These are phyloP conservation scores for Onychostoma macrolepis DNA, from an alignment of 2,113 vertebrate genomes.

Conservation along the genomic window DNA sequence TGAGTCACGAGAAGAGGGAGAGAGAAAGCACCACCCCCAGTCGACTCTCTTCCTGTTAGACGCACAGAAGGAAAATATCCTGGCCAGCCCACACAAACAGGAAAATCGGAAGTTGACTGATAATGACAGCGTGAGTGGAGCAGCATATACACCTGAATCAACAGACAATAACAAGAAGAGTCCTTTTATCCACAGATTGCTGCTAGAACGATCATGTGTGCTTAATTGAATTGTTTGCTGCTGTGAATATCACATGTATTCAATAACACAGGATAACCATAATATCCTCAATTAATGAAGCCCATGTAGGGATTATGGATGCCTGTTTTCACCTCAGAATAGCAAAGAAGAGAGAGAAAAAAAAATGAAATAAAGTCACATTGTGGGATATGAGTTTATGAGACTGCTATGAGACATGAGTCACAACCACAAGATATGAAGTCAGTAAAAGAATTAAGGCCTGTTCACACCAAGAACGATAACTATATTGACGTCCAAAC, in stretches of 20 bases:
- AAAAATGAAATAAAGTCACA: background rate
- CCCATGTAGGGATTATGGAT: background rate
- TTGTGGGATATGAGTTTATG: background rate
- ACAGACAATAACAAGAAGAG: constrained; percentile 6
- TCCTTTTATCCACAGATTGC: background rate
- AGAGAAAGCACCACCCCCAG: constrained; percentile 47
- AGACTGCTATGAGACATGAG: background rate
- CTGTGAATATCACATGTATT: constrained; percentile 3
- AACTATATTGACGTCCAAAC: background rate
- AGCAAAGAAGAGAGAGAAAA: background rate
- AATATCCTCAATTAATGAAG: constrained; percentile 4
- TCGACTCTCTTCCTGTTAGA: constrained; percentile 51
- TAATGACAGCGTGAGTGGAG: constrained; percentile 1
- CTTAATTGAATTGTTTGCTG: background rate
- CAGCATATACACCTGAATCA: constrained; percentile 10
- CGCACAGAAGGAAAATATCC: constrained; percentile 38
- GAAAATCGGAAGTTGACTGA: constrained; percentile 27
- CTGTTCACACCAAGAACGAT: background rate
- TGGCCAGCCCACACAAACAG: constrained; percentile 24
- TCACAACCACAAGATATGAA: background rate
- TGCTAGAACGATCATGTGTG: background rate
- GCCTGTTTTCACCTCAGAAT: background rate
- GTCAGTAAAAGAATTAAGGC: background rate
- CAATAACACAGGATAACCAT: background rate
- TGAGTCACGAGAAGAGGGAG: constrained; percentile 46